Conservation (phyloP, 64 coral and sea anemone species). For the Trachythela sp. region DNA sequence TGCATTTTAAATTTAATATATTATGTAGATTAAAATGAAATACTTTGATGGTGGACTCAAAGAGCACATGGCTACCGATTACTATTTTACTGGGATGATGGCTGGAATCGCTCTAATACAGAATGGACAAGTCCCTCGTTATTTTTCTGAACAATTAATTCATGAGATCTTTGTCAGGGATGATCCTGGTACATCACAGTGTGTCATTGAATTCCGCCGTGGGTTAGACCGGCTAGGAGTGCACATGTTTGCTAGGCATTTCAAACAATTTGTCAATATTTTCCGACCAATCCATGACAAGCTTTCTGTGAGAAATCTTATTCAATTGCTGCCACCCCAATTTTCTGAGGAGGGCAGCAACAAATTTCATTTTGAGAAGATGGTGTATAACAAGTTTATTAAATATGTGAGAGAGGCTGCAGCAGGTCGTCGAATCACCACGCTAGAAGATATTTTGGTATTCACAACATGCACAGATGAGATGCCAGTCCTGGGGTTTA, state of each 20-base stretch:
- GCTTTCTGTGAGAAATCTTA: background rate
- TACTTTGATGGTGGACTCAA: constrained; percentile 53
- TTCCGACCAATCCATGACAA: constrained; percentile 21
- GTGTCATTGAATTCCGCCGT: constrained; percentile 43
- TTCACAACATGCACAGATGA: constrained; percentile 68
- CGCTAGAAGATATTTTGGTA: constrained; percentile 40
- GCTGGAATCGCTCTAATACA: constrained; percentile 36
- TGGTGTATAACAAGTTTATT: constrained; percentile 39
- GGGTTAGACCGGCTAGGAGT: constrained; percentile 54
- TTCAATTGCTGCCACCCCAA: constrained; percentile 19
- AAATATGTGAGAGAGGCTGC: constrained; percentile 36
- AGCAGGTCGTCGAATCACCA: constrained; percentile 30
- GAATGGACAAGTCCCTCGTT: constrained; percentile 45
- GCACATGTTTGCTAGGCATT: constrained; percentile 21
- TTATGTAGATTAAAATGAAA: constrained; percentile 20
- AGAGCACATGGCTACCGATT: constrained; percentile 36
- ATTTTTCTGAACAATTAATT: constrained; percentile 39
- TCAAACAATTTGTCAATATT: constrained; percentile 16
- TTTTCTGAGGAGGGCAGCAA: constrained; percentile 49
- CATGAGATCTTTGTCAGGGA: constrained; percentile 26
- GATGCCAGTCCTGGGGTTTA: constrained; percentile 49
- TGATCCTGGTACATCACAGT: constrained; percentile 19
- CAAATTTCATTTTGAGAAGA: constrained; percentile 8
- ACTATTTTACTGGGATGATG: constrained; percentile 31
- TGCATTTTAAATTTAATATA: background rate